Conservation (phyloP, 2,797 vertebrate species). For the Argya squamiceps region DNA sequence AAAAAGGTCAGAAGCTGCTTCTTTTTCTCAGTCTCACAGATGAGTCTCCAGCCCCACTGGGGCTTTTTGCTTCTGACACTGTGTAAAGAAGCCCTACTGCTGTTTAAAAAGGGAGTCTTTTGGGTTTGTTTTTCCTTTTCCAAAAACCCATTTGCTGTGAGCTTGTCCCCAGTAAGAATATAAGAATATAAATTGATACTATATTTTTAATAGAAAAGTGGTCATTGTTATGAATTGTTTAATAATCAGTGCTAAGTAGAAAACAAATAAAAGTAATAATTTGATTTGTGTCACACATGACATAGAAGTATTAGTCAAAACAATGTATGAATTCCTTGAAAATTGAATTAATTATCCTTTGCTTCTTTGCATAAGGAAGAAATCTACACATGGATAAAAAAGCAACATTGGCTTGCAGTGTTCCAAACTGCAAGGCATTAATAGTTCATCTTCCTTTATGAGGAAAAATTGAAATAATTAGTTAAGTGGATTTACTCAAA, state of each 20-base stretch:
- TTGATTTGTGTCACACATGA: constrained; percentile 23
- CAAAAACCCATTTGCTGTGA: neutral
- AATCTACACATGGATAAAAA: constrained; percentile 23
- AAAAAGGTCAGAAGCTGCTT: neutral
- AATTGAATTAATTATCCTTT: constrained; percentile 54
- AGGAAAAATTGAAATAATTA: constrained; percentile 63
- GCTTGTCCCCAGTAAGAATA: neutral
- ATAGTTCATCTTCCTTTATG: constrained; percentile 66
- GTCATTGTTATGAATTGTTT: constrained; percentile 50
- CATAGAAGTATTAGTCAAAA: constrained; percentile 34
- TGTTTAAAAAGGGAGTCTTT: neutral
- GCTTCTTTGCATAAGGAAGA: constrained; percentile 23
- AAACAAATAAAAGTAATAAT: constrained; percentile 53
- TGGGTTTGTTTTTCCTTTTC: constrained; percentile 1
- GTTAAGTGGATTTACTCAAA: constrained; percentile 52
- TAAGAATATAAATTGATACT: neutral
- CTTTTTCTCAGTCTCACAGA: neutral
- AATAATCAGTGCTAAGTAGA: constrained; percentile 56
- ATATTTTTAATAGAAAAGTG: constrained; percentile 25
- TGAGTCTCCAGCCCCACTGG: neutral
- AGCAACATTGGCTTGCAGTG: neutral
- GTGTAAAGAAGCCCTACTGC: neutral
- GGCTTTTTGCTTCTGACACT: neutral
- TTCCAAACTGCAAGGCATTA: constrained; percentile 32
- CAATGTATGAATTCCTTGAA: constrained; percentile 45